phyloP scores from a whole-genome alignment of 2,113 vertebrate species.

The Astatotilapia flaviijosephi region DNA sequence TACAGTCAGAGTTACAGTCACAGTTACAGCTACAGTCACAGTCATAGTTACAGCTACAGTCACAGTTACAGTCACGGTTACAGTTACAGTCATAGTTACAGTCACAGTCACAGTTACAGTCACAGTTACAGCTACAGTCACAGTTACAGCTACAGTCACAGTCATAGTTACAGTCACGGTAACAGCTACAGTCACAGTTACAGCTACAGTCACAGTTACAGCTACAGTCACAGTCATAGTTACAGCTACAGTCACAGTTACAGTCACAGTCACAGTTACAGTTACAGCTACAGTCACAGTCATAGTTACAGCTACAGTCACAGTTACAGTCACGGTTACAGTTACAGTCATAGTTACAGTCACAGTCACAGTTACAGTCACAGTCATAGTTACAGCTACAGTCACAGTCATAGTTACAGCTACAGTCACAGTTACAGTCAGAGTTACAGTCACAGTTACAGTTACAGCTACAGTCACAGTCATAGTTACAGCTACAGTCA shows the following conservation, averaged over 20 bases:
- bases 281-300: rapidly evolving
- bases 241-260: rapidly evolving
- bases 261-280: rapidly evolving
- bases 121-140: rapidly evolving
- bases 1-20: rapidly evolving
- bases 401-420: rapidly evolving
- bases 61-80: rapidly evolving
- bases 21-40: rapidly evolving
- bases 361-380: rapidly evolving
- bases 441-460: rapidly evolving
- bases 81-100: rapidly evolving
- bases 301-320: rapidly evolving
- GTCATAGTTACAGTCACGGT: rapidly evolving
- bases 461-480: rapidly evolving
- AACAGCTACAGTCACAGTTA: rapidly evolving
- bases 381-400: rapidly evolving
- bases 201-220: rapidly evolving
- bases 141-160: rapidly evolving
- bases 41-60: rapidly evolving
- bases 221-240: rapidly evolving
- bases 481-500: rapidly evolving
- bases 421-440: rapidly evolving
- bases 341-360: rapidly evolving
- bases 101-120: rapidly evolving
- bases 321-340: rapidly evolving